Evolutionary conservation across 2,888 invertebrate genomes (phyloP).

Genomic region (Enoplolaimus lenunculus): DNA sequence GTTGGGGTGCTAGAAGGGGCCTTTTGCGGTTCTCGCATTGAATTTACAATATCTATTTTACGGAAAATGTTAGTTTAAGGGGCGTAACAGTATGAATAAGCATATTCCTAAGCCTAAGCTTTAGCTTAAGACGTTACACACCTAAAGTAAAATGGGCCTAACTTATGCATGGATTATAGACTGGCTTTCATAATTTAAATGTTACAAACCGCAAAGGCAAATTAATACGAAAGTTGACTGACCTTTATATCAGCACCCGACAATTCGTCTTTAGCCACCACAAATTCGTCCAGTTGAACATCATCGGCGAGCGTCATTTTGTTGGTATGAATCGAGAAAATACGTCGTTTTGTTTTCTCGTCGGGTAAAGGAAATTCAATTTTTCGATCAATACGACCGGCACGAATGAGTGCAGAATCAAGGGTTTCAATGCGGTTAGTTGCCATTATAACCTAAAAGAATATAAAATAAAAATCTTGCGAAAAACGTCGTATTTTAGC

Average conservation of each 20-base stretch:
- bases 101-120: too few relatives aligned
- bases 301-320: constrained; percentile 93
- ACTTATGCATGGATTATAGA: too few relatives aligned
- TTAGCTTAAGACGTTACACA: too few relatives aligned
- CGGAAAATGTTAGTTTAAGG: too few relatives aligned
- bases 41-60: too few relatives aligned
- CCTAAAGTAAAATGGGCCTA: too few relatives aligned
- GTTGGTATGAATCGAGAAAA: constrained; percentile 96
- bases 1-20: too few relatives aligned
- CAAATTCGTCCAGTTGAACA: constrained; percentile 87
- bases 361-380: constrained; percentile 98
- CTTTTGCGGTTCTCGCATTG: too few relatives aligned
- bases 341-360: constrained; percentile 84
- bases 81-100: too few relatives aligned
- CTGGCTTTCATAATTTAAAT: too few relatives aligned
- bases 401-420: constrained; percentile 93
- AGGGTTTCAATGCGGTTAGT: constrained; percentile 95
- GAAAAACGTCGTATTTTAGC: background rate
- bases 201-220: too few relatives aligned
- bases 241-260: constrained; percentile 59
- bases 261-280: constrained; percentile 98
- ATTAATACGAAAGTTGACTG: too few relatives aligned
- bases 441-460: constrained; percentile 72
- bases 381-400: constrained; percentile 95
- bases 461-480: background rate